These are phyloP conservation scores for cattle (Bos taurus) DNA, from an alignment of 2,113 vertebrate genomes.

Conservation along the genomic window ARS-UCD2.0 NC_037331.1:69165501-69166000, in stretches of 20 bases:
- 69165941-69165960: background rate
- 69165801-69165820: conserved; percentile 36
- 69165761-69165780: conserved; percentile 10
- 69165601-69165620: conserved; percentile 29
- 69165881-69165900: background rate
- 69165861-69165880: conserved; percentile 24
- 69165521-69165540: conserved; percentile 28
- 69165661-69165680: conserved; percentile 20
- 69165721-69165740: conserved; percentile 33
- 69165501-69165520: conserved; percentile 30
- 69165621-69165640: background rate
- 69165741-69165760: conserved; percentile 15
- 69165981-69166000: conserved; percentile 45
- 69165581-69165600: conserved; percentile 49
- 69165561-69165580: background rate
- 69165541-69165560: background rate
- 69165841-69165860: conserved; percentile 12
- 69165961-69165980: conserved; percentile 7
- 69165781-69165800: conserved; percentile 25
- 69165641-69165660: background rate
- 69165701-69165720: conserved; percentile 32
- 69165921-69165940: conserved; percentile 18
- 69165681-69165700: conserved; percentile 19
- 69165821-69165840: conserved; percentile 17
- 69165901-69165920: conserved; percentile 52